A percentile compares a stretch with the other conserved stretches of the same genome.
These are phyloP conservation scores for Elephantulus edwardii DNA, from an alignment of 2,113 vertebrate genomes.

Conservation along the genomic window DNA sequence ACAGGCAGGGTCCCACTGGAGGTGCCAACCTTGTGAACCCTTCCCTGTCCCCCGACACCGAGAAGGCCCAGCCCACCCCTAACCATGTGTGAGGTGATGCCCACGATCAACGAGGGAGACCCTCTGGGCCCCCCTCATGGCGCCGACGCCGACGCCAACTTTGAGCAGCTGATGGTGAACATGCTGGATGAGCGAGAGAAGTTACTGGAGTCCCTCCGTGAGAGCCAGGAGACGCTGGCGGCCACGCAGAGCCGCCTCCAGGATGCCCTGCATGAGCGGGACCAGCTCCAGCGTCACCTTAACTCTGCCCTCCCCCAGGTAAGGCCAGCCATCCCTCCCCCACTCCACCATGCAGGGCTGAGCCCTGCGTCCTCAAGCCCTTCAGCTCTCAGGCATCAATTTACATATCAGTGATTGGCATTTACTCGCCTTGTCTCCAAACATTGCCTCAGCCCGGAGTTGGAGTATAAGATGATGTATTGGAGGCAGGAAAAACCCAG, in stretches of 20 bases:
- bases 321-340: conserved; percentile 60
- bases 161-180: conserved; percentile 99
- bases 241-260: conserved; percentile 94
- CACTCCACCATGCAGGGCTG: too few species aligned
- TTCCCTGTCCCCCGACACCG: conserved; percentile 6
- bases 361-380: background rate
- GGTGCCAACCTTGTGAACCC: conserved; percentile 53
- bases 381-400: background rate
- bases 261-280: conserved; percentile 94
- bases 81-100: conserved; percentile 99
- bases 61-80: conserved; percentile 46
- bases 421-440: background rate
- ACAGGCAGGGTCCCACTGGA: background rate
- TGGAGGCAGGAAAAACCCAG: background rate
- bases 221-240: conserved; percentile 94
- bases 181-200: conserved; percentile 99
- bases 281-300: conserved; percentile 96
- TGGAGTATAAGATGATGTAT: background rate
- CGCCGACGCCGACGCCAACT: conserved; percentile 94
- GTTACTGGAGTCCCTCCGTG: conserved; percentile 95
- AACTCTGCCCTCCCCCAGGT: conserved; percentile 97
- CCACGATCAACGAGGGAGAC: conserved; percentile 97
- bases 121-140: conserved; percentile 89
- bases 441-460: background rate
- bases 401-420: background rate